Conservation (phyloP, 2,888 invertebrate genomes). For the Allolobophora icterica region DNA sequence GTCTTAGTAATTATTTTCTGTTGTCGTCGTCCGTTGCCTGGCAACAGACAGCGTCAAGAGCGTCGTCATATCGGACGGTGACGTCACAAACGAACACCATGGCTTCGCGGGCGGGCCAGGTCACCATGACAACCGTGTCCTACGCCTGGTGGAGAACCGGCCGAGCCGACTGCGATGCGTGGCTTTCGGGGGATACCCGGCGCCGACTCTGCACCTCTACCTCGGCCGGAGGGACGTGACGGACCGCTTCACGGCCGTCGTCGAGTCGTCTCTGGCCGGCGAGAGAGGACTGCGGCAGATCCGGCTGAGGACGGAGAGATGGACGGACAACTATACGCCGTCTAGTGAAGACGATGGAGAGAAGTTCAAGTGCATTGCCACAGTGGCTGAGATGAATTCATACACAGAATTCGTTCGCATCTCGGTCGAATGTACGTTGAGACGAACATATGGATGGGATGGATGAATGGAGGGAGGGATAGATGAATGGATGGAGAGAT, state of each 20-base stretch:
- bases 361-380: background rate
- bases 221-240: background rate
- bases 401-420: slow-evolving; percentile 17
- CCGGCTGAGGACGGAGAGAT: background rate
- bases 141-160: background rate
- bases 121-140: background rate
- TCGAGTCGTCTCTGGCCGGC: background rate
- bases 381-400: background rate
- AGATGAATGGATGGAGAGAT: too few relatives aligned
- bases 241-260: background rate
- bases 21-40: background rate
- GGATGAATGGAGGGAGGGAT: too few relatives aligned
- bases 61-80: slow-evolving; percentile 19
- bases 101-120: background rate
- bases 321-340: background rate
- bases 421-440: slow-evolving; percentile 9
- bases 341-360: slow-evolving; percentile 5
- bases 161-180: background rate
- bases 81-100: background rate
- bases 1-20: background rate
- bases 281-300: slow-evolving; percentile 9
- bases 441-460: background rate
- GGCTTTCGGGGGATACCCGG: slow-evolving; percentile 17
- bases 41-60: slow-evolving; percentile 20
- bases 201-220: slow-evolving; percentile 5